These are phyloP conservation scores for Paramisgurnus dabryanus DNA, from an alignment of 2,113 vertebrate species.

Conservation along the genomic window DNA sequence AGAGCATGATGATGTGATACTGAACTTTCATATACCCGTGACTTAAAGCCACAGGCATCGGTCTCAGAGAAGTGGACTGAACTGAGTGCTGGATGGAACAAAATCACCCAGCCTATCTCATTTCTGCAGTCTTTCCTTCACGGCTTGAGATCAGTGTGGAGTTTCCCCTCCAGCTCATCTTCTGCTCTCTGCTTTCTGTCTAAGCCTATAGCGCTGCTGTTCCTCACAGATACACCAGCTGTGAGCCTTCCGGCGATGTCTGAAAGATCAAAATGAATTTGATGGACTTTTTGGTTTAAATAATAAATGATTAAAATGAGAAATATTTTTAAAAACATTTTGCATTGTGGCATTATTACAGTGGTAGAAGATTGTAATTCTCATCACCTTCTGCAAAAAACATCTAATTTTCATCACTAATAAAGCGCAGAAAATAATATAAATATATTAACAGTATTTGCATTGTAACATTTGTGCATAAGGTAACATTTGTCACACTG, in stretches of 20 bases:
- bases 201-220: slow-evolving; percentile 23
- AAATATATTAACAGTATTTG: too few relatives aligned
- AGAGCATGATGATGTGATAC: background rate
- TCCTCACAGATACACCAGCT: slow-evolving; percentile 11
- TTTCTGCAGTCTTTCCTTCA: slow-evolving; percentile 2
- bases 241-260: background rate
- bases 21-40: background rate
- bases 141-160: slow-evolving; percentile 9
- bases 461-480: too few relatives aligned
- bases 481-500: too few relatives aligned
- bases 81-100: slow-evolving; percentile 8
- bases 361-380: too few relatives aligned
- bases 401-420: too few relatives aligned
- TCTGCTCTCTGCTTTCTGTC: slow-evolving; percentile 18
- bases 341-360: too few relatives aligned
- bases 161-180: background rate
- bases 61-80: slow-evolving; percentile 15
- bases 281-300: background rate
- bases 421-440: too few relatives aligned
- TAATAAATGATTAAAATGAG: background rate
- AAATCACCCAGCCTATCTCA: background rate
- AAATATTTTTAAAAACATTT: too few relatives aligned
- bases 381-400: too few relatives aligned
- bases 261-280: slow-evolving; percentile 16
- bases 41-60: slow-evolving; percentile 5